Evolutionary conservation across 1,140 invertebrate species (phyloP), one percentile per base, ranked within the genome.

Genomic region (Drosophila asahinai): DNA sequence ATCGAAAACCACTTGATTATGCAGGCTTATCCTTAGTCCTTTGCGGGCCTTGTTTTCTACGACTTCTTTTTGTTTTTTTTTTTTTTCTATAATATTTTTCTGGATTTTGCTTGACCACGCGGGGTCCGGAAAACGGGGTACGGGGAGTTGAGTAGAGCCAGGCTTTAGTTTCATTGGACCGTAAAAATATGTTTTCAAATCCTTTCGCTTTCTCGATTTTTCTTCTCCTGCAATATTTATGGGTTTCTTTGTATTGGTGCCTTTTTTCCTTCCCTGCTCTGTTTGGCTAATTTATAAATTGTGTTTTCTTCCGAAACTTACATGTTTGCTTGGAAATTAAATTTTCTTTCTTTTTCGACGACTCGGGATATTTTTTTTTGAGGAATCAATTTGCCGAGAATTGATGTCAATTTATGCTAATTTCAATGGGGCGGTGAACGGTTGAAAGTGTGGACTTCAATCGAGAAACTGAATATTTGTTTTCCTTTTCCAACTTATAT

Each of bases 1-100:
- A 91, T 91, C 80, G 86, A 83, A 91, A 86, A 91, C 87, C 86
- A 86, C 86, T 91, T 91, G 86, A 91, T 91, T 91, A 91, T 91
- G 86, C 86, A 91, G 86, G 86, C 79, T 91, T 91, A 91, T 80
- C 80, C 86, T 55, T 73, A 54, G 64, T 40, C 79, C 71, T 75
- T 61, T 68, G 78, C 52, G 42, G 45, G 77, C 43, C 61, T 27
- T 54, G 70, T 80, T 62, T 48, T 55, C 63, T 52, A 42, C 64
- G 81, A 47, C 63, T 72, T 62, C 71, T 30, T 62, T 78, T 76
- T 63, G 54, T 36, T 72, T 36, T 72, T 64, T 36, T 72, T 36
- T 72, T 64, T 72, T 64, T 80, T 70, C 58, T 61, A 67, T 76
- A 71, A 75, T 66, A 70, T 65, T 48, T 74, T 62, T 60, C 42